These are phyloP conservation scores for Anisognathus igniventris DNA, from an alignment of 2,797 vertebrate genomes.

Conservation along the genomic window DNA sequence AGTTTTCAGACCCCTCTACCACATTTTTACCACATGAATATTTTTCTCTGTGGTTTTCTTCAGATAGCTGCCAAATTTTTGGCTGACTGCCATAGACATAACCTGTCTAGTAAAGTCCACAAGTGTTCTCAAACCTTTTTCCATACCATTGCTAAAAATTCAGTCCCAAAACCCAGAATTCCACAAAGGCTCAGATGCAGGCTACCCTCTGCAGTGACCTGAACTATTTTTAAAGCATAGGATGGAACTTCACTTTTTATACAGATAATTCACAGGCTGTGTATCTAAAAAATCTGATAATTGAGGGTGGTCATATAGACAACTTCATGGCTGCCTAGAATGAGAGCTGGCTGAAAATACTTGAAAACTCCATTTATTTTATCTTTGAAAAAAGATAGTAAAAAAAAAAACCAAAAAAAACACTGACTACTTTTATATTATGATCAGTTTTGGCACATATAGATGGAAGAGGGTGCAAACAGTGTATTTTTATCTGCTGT, in stretches of 20 bases:
- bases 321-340: neutral
- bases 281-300: neutral
- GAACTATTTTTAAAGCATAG: neutral
- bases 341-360: neutral
- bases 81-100: neutral
- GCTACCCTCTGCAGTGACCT: neutral
- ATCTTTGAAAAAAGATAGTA: neutral
- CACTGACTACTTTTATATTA: neutral
- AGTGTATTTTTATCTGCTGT: neutral
- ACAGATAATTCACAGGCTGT: neutral
- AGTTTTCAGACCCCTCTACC: neutral
- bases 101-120: neutral
- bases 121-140: neutral
- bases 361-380: neutral
- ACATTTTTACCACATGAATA: neutral
- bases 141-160: neutral
- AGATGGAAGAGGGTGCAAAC: neutral
- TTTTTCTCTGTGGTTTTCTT: neutral
- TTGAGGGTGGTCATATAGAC: rapidly evolving
- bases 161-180: neutral
- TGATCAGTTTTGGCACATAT: neutral
- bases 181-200: neutral
- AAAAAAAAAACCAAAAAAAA: neutral
- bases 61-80: neutral
- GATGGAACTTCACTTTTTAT: neutral